Evolutionary conservation across 2,888 invertebrate species (phyloP), one percentile per base, ranked within the genome.

Genomic region (Augiades crinisus): DNA sequence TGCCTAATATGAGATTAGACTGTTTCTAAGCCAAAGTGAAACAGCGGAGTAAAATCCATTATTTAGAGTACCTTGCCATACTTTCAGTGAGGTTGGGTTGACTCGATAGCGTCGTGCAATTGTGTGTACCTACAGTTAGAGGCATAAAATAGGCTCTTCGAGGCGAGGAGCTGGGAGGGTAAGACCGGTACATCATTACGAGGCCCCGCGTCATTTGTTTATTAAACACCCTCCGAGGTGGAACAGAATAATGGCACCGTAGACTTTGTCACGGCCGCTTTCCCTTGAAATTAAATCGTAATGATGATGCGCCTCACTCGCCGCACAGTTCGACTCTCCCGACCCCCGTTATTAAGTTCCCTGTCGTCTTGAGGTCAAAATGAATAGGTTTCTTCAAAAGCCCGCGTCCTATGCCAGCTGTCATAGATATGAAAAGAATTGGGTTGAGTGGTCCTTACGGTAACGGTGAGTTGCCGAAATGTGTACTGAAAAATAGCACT

Each of bases 211-310:
- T 86, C 86, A 86, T 87, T 86, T 86, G 87, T 86, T 86, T 86
- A 86, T 85, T 82, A 87, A 87, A 83, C 85, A 83, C 80, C 81
- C 83, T 79, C 75, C 75, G 78, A 84, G 84, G 83, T 82, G 81
- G 84, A 85, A 86, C 81, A 74, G 76, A 80, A 86, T 87, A 88
- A 88, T 87, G 82, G 84, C 71, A 68, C 64, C 70, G 75, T 72
- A 79, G 86, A 84, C 83, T 83, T 85, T 82, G 86, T 83, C 84
- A 81, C 75, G 81, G 78, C 70, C 81, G 80, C 78, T 81, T 85
- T 85, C 82, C 81, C 78, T 76, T 72, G 72, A 82, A 85, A 86
- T 88, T 86, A 84, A 88, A 88, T 84, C 75, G 81, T 84, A 87
- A 86, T 81, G 84, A 82, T 81, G 87, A 85, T 83, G 79, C 81